Evolutionary conservation across 2,888 invertebrate species (phyloP).

Genomic region (Drosophila quinaria): DNA sequence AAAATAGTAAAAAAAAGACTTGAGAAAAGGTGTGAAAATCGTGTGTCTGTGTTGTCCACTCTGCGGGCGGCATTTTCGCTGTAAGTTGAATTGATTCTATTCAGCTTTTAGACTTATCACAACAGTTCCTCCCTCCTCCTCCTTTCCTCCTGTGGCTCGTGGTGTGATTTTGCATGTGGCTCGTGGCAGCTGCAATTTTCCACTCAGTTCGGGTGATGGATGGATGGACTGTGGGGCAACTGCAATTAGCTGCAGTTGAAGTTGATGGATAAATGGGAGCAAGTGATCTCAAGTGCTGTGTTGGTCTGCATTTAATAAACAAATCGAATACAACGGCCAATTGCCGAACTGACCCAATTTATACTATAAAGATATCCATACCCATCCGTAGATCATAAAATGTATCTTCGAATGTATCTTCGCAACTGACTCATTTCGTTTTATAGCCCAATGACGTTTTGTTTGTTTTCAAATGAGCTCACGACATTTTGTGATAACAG

Average conservation of each 20-base stretch:
- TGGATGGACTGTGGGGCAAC: conserved; percentile 33
- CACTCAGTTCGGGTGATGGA: conserved; percentile 54
- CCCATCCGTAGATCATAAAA: conserved; percentile 14
- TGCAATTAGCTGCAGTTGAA: conserved; percentile 49
- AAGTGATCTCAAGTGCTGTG: conserved; percentile 43
- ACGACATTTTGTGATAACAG: not conserved
- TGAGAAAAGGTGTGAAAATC: conserved; percentile 25
- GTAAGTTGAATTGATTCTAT: conserved; percentile 24
- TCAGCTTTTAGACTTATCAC: conserved; percentile 37
- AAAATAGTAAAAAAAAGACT: conserved; percentile 3
- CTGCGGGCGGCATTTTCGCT: conserved; percentile 21
- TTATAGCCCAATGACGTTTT: conserved; percentile 32
- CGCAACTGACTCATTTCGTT: conserved; percentile 34
- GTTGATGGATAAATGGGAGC: conserved; percentile 60
- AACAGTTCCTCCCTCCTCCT: conserved; percentile 13
- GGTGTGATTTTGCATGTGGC: conserved; percentile 21
- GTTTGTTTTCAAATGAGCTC: conserved; percentile 12
- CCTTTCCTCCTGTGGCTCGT: not conserved
- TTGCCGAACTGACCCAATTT: conserved; percentile 64
- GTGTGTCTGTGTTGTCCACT: conserved; percentile 2
- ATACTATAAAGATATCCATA: not conserved
- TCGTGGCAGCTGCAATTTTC: conserved; percentile 38
- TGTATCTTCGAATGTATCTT: conserved; percentile 10
- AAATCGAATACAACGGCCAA: conserved; percentile 63
- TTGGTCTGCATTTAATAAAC: conserved; percentile 63